Conservation (phyloP, 2,113 vertebrate species). For the Pampusana beccarii region DNA sequence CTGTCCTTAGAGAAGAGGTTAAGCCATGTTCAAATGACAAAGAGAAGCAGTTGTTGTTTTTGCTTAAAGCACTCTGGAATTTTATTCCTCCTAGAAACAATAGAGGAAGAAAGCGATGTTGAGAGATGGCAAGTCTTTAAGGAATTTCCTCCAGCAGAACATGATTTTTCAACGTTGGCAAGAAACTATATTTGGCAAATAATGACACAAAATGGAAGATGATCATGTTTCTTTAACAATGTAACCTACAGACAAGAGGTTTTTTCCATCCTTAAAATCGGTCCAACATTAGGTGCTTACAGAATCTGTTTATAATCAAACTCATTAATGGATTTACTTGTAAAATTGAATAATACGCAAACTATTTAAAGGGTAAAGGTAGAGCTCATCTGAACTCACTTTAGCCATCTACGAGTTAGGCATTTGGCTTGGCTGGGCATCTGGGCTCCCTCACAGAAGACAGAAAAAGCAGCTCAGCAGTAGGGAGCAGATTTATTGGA, state of each 20-base stretch:
- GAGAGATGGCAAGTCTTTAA: constrained; percentile 51
- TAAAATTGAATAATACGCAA: background rate
- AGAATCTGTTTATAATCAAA: background rate
- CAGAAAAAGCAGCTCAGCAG: background rate
- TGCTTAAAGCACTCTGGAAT: constrained; percentile 19
- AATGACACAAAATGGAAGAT: constrained; percentile 25
- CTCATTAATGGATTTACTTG: background rate
- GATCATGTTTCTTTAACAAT: constrained; percentile 25
- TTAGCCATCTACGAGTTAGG: background rate
- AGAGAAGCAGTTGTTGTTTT: background rate
- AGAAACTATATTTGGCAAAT: constrained; percentile 28
- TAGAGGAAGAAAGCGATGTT: background rate
- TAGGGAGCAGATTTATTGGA: background rate
- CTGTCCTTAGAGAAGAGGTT: constrained; percentile 28
- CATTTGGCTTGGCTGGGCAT: background rate
- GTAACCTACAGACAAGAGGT: background rate
- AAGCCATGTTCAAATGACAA: constrained; percentile 24
- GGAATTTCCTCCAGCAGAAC: constrained; percentile 48
- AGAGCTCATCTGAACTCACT: background rate
- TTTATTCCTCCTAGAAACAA: constrained; percentile 59
- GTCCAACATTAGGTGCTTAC: background rate
- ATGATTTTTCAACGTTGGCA: constrained; percentile 54
- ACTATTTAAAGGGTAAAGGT: background rate
- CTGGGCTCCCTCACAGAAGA: background rate
- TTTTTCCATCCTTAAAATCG: background rate